phyloP scores from a whole-genome alignment of 2,113 vertebrate species.

The Amblyornis subalaris region DNA sequence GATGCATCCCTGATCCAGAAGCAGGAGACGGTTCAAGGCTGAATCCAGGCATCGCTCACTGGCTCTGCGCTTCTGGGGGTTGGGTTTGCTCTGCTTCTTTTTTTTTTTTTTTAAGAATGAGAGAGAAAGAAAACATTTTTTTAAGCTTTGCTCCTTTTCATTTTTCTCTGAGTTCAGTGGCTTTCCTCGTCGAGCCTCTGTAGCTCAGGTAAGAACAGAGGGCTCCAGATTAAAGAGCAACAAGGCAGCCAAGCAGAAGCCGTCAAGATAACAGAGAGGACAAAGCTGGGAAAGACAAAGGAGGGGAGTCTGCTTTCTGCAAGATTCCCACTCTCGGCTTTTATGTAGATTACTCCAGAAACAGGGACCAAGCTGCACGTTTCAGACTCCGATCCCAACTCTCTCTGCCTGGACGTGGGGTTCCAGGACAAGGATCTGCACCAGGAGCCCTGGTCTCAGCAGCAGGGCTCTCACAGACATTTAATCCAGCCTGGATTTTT shows the following conservation, averaged over 20 bases:
- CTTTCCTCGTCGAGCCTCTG: constrained; percentile 29
- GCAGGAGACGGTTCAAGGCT: constrained; percentile 31
- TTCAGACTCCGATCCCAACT: not conserved
- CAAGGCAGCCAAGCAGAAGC: not conserved
- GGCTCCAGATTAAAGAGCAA: constrained; percentile 40
- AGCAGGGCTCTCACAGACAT: not conserved
- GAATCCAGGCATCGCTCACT: constrained; percentile 2
- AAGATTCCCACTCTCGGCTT: not conserved
- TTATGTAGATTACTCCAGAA: not conserved
- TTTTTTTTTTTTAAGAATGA: not conserved
- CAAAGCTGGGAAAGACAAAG: not conserved
- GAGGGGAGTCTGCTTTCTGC: not conserved
- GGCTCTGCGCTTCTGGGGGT: not conserved
- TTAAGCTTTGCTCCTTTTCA: constrained; percentile 36
- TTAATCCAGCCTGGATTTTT: not conserved
- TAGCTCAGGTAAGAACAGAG: constrained; percentile 55
- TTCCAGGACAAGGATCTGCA: rapidly evolving
- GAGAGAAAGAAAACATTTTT: constrained; percentile 14
- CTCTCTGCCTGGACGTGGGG: rapidly evolving
- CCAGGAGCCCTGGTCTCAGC: not conserved
- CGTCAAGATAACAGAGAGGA: not conserved
- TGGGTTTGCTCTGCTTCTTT: not conserved
- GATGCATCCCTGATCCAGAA: not conserved
- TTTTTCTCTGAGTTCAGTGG: not conserved
- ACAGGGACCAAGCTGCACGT: not conserved